Conservation (phyloP, 1,140 invertebrate genomes). For the Zaprionus tsacasi region DNA sequence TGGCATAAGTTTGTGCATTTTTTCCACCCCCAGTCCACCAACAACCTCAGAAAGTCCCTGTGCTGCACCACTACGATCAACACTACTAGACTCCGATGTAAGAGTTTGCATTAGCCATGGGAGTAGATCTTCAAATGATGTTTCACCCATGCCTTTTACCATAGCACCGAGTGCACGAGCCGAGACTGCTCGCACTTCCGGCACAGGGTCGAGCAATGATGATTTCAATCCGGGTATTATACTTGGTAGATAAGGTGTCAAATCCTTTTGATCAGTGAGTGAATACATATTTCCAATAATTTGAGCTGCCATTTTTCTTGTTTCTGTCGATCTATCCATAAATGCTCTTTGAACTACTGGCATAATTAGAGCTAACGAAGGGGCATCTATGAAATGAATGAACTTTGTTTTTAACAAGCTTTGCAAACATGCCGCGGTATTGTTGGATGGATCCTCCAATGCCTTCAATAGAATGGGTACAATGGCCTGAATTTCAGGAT, state of each 20-base stretch:
- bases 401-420: slow-evolving; percentile 98
- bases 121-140: slow-evolving; percentile 96
- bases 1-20: slow-evolving; percentile 98
- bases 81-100: slow-evolving; percentile 97
- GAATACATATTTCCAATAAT: slow-evolving; percentile 99
- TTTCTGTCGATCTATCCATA: slow-evolving; percentile 98
- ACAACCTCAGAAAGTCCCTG: slow-evolving; percentile 98
- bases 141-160: slow-evolving; percentile 98
- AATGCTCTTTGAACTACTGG: slow-evolving; percentile 99
- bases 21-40: slow-evolving; percentile 96
- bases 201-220: slow-evolving; percentile 98
- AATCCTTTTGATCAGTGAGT: slow-evolving; percentile 98
- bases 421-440: slow-evolving; percentile 96
- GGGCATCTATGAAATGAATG: slow-evolving; percentile 99
- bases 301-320: slow-evolving; percentile 99
- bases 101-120: slow-evolving; percentile 99
- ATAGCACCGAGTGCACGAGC: slow-evolving; percentile 98
- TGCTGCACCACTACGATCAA: slow-evolving; percentile 98
- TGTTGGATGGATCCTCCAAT: slow-evolving; percentile 97
- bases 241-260: slow-evolving; percentile 97
- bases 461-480: slow-evolving; percentile 96
- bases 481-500: slow-evolving; percentile 99
- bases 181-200: slow-evolving; percentile 96
- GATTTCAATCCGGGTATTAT: slow-evolving; percentile 99
- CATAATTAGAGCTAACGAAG: slow-evolving; percentile 99